Percentiles rank a stretch among this genome's conserved stretches.
These are phyloP conservation scores for Mactromeris polynyma DNA, from an alignment of 2,888 invertebrate genomes.

Conservation along the genomic window DNA sequence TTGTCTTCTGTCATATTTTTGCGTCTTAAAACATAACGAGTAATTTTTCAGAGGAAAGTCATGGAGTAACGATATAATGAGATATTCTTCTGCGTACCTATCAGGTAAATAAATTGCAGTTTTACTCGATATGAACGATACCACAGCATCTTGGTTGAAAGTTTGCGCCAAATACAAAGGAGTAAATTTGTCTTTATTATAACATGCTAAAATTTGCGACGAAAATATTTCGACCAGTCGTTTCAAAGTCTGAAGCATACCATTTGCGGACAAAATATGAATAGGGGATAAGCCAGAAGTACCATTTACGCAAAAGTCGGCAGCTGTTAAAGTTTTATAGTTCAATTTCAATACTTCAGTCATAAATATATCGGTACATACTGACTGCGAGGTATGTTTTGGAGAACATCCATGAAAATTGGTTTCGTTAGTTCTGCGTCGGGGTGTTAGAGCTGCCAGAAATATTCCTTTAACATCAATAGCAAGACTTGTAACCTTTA, in stretches of 20 bases:
- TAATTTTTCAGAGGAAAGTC: not conserved
- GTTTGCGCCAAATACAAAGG: slow-evolving; percentile 7
- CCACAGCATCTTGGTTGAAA: not conserved
- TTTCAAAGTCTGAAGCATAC: not conserved
- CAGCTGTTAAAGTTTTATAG: not conserved
- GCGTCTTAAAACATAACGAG: not conserved
- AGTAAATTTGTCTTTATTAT: not conserved
- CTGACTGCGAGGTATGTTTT: not conserved
- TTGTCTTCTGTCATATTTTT: not conserved
- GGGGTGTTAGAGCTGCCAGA: not conserved
- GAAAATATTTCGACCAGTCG: not conserved
- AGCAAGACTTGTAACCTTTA: not conserved
- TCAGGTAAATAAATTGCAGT: not conserved
- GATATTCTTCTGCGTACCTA: not conserved
- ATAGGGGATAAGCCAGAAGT: not conserved
- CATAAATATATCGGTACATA: slow-evolving; percentile 15
- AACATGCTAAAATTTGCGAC: not conserved
- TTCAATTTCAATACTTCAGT: not conserved
- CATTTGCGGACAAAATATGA: slow-evolving; percentile 11
- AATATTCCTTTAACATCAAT: slow-evolving; percentile 10
- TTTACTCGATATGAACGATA: not conserved
- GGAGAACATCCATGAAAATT: not conserved
- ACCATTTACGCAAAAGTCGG: slow-evolving; percentile 3
- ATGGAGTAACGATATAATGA: not conserved
- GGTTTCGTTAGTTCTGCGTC: not conserved